Conservation (phyloP, 2,888 invertebrate species). For the Aspidiotus rigidus region DNA sequence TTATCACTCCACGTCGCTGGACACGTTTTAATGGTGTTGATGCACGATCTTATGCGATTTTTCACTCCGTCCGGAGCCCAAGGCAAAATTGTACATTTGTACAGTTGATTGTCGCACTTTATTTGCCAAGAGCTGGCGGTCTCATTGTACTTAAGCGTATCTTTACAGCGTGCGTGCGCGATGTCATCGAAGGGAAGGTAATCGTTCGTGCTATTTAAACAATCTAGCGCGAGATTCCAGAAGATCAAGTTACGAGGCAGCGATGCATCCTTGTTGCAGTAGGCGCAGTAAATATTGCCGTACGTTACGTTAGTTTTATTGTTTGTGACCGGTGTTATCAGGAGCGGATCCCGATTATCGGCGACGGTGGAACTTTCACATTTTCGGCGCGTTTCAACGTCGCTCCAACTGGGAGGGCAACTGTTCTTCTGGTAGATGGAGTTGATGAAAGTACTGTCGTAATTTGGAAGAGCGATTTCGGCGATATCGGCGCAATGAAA, state of each 20-base stretch:
- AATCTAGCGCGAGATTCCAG: not conserved
- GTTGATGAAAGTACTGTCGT: conserved; percentile 32
- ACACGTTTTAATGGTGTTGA: conserved; percentile 42
- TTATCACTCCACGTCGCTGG: conserved; percentile 43
- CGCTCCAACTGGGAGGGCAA: conserved; percentile 44
- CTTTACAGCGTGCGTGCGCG: not conserved
- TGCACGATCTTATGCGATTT: conserved; percentile 43
- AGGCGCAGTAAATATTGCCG: conserved; percentile 44
- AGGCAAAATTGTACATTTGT: conserved; percentile 17
- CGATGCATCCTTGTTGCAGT: conserved; percentile 43
- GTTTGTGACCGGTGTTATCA: conserved; percentile 40
- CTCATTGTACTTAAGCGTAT: conserved; percentile 8
- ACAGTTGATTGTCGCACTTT: not conserved
- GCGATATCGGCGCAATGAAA: conserved; percentile 43
- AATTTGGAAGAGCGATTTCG: conserved; percentile 42
- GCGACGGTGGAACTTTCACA: conserved; percentile 40
- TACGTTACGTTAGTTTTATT: conserved; percentile 40
- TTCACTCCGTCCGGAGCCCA: conserved; percentile 39
- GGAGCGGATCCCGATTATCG: conserved; percentile 39
- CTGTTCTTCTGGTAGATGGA: conserved; percentile 43
- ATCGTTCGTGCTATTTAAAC: conserved; percentile 2
- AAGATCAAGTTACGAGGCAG: not conserved
- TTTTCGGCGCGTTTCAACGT: conserved; percentile 37
- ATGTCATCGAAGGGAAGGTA: not conserved
- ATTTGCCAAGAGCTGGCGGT: conserved; percentile 17